Evolutionary conservation across 2,797 vertebrate species (phyloP).

Genomic region (Enteromius argenteus): DNA sequence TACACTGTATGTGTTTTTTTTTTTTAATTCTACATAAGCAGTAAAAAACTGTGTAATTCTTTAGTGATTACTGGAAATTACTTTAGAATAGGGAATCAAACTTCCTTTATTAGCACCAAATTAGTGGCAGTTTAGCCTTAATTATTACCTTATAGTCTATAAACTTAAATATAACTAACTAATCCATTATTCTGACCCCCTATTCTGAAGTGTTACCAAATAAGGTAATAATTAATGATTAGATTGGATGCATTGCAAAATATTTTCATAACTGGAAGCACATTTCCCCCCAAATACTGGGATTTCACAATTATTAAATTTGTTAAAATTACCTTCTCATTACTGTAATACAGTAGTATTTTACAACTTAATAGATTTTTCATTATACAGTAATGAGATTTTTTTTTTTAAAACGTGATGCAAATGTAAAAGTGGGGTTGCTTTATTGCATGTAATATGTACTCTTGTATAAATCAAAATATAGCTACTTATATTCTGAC

Average conservation of each 20-base stretch:
- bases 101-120: too few relatives aligned
- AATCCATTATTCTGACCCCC: too few relatives aligned
- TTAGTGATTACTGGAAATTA: too few relatives aligned
- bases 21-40: too few relatives aligned
- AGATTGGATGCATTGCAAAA: neutral
- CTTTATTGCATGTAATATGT: neutral
- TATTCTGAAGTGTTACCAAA: too few relatives aligned
- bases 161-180: too few relatives aligned
- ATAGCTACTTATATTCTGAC: neutral
- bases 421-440: neutral
- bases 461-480: neutral
- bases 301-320: neutral
- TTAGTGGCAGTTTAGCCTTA: too few relatives aligned
- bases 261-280: neutral
- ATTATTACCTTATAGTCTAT: too few relatives aligned
- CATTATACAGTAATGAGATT: neutral
- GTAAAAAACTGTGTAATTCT: too few relatives aligned
- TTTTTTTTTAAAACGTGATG: neutral
- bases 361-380: neutral
- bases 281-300: neutral
- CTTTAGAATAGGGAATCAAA: too few relatives aligned
- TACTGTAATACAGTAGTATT: neutral
- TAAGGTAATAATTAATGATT: neutral
- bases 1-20: too few relatives aligned
- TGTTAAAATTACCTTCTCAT: neutral